Evolutionary conservation across 2,888 invertebrate genomes (phyloP).

Genomic region (Nephrotoma flavescens): DNA sequence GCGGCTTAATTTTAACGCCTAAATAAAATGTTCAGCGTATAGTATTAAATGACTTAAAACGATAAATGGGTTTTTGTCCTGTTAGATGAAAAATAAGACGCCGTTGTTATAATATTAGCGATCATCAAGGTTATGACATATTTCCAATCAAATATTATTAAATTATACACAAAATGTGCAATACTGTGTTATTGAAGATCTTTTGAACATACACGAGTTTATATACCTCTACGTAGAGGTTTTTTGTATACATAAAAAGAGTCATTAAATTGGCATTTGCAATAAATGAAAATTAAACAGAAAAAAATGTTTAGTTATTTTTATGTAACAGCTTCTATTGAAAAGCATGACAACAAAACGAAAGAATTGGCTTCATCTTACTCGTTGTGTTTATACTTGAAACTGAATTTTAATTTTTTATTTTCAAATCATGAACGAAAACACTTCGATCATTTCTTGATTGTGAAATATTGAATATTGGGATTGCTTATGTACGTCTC

Average conservation of each 20-base stretch:
- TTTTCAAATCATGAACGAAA: not conserved
- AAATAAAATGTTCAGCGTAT: too few relatives aligned
- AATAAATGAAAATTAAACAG: not conserved
- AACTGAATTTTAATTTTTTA: not conserved
- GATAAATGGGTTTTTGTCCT: not conserved
- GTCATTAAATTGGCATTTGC: not conserved
- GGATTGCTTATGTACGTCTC: not conserved
- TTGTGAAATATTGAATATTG: not conserved
- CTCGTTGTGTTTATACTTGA: not conserved
- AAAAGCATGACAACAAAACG: not conserved
- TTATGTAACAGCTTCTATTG: not conserved
- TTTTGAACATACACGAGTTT: not conserved
- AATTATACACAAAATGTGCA: not conserved
- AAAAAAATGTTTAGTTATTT: not conserved
- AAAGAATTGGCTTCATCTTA: not conserved
- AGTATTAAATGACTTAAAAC: too few relatives aligned
- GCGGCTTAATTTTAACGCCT: too few relatives aligned
- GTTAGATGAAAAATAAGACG: not conserved
- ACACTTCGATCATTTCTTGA: not conserved
- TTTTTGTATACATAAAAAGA: not conserved
- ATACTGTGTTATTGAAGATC: not conserved
- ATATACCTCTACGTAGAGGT: not conserved
- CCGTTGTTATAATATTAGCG: not conserved
- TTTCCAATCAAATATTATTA: not conserved
- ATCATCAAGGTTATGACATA: not conserved